Evolutionary conservation across 2,888 invertebrate genomes (phyloP).

Genomic region (Caenorhabditis uteleia): DNA sequence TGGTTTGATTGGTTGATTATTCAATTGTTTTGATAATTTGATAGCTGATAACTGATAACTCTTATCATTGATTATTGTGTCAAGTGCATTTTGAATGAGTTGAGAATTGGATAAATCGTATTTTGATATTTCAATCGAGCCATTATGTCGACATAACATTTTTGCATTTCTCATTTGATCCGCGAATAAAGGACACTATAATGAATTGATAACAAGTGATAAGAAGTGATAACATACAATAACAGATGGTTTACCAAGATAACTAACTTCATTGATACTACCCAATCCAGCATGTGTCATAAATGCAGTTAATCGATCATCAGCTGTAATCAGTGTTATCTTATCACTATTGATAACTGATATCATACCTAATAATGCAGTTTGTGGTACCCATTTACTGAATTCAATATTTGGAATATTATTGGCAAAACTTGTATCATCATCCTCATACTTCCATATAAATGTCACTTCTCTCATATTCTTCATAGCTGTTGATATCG

Average conservation of each 20-base stretch:
- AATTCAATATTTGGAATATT: conserved; percentile 16
- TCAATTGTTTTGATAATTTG: too few relatives aligned
- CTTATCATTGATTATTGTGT: conserved; percentile 1
- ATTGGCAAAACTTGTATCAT: conserved; percentile 7
- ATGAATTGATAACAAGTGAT: not conserved
- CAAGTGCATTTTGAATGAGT: not conserved
- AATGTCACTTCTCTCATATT: conserved; percentile 18
- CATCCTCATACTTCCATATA: conserved; percentile 30
- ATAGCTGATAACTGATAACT: too few relatives aligned
- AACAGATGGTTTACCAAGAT: conserved; percentile 22
- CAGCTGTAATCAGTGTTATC: conserved; percentile 9
- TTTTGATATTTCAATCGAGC: conserved; percentile 30
- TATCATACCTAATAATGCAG: conserved; percentile 29
- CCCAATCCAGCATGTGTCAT: conserved; percentile 31
- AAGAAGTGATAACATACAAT: too few relatives aligned
- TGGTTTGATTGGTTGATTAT: too few relatives aligned
- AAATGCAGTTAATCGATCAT: conserved; percentile 20
- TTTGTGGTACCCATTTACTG: conserved; percentile 27
- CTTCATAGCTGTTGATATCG: conserved; percentile 2
- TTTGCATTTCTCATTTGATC: conserved; percentile 42
- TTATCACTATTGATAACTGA: too few relatives aligned
- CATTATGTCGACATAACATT: conserved; percentile 34
- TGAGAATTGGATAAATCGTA: conserved; percentile 16
- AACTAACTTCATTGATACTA: conserved; percentile 26
- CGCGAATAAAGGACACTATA: conserved; percentile 36